Evolutionary conservation across 2,888 invertebrate genomes (phyloP).

Genomic region (Aleiodes leptofemur): DNA sequence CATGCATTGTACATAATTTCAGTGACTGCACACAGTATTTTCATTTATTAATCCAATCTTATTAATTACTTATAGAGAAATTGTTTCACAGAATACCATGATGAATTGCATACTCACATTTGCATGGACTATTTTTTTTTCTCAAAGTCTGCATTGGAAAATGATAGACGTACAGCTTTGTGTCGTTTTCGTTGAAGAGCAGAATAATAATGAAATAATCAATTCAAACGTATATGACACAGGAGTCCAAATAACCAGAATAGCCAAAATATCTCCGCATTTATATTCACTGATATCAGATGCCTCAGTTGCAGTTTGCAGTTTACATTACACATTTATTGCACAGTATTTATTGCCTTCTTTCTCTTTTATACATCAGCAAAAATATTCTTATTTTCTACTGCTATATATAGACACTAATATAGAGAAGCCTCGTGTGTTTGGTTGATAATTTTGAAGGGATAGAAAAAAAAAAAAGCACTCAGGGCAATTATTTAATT

Average conservation of each 20-base stretch:
- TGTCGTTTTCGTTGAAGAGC: neutral
- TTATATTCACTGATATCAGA: neutral
- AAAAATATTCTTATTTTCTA: neutral
- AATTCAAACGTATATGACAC: neutral
- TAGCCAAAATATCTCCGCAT: neutral
- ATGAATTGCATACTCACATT: conserved; percentile 84
- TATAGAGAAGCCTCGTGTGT: neutral
- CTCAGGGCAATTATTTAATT: neutral
- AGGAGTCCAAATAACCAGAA: no score
- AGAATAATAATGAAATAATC: neutral
- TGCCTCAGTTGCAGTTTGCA: neutral
- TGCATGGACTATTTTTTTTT: conserved; percentile 95
- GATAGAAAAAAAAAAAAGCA: neutral
- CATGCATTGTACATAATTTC: no score
- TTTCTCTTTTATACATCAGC: neutral
- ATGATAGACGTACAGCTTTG: conserved; percentile 35
- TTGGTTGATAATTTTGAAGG: neutral
- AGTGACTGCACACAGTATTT: no score
- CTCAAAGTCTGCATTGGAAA: conserved; percentile 90
- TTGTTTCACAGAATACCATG: no score
- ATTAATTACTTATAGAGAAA: no score
- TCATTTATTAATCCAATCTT: no score
- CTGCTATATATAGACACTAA: neutral
- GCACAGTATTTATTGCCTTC: neutral
- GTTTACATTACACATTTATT: neutral